Evolutionary conservation across 2,888 invertebrate species (phyloP), one percentile per base, ranked within the genome.

Genomic region (Tetropium fuscum): DNA sequence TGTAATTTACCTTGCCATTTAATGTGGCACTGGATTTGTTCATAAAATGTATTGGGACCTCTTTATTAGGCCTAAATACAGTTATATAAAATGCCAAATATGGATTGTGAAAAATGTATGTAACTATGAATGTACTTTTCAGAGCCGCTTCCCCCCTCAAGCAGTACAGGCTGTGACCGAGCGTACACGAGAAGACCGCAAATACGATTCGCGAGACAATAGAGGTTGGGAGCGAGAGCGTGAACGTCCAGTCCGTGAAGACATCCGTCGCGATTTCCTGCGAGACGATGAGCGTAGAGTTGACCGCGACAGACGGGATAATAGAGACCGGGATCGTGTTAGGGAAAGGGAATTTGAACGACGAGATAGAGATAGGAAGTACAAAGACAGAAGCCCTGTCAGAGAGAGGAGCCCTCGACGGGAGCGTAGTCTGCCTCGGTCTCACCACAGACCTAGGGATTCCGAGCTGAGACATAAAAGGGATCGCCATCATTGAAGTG

Each of bases 121-220:
- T n/a, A n/a, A n/a, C n/a, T n/a, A n/a, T n/a, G n/a, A n/a, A n/a
- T n/a, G 8, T 32, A 16, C 38, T 11, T 48, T 48, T 7, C 34
- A 81, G 80, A 76, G 73, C 19, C 74, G 77, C 41, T 80, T 80
- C 60, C 81, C 81, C 6, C 74, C 80, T 4, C 78, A 77, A 44
- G 76, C 78, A 2, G 72, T 76, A 1, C 77, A 77, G 66, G 72
- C 73, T 19, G 73, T 75, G 15, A 59, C 60, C 6, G 65, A 68
- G 57, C 60, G 75, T 4, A 65, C 73, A 32, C 58, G 74, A 45
- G 71, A 71, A 60, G 71, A 71, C 19, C 27, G 66, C 13, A 47
- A 27, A 51, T 48, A 34, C 45, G 67, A 58, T 32, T 63, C 53
- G 13, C 27, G 27, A n/a, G 5, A 22, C 3, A 11, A 4, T 1